phyloP scores from a whole-genome alignment of 2,797 vertebrate species.

The Gymnothorax javanicus region DNA sequence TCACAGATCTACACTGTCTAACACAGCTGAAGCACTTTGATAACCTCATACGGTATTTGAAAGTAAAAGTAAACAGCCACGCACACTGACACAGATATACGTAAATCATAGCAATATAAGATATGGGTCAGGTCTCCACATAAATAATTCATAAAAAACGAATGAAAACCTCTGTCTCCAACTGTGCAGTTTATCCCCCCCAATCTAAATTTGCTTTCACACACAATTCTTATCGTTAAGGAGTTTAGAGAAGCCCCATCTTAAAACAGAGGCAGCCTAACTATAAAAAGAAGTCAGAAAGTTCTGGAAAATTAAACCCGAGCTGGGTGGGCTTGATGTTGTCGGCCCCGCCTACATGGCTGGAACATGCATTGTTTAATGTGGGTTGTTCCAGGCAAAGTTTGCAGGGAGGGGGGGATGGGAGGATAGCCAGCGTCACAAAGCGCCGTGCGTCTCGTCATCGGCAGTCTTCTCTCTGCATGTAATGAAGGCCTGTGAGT shows the following conservation, averaged over 20 bases:
- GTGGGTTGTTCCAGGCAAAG: conserved; percentile 20
- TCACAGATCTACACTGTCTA: background rate
- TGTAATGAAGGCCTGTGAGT: background rate
- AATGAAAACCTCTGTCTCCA: background rate
- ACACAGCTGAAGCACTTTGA: background rate
- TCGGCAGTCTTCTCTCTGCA: conserved; percentile 8
- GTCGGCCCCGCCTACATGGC: background rate
- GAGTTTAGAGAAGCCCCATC: background rate
- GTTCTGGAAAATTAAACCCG: background rate
- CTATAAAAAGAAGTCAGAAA: background rate
- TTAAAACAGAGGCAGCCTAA: background rate
- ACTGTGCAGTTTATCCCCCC: background rate
- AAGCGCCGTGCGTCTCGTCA: conserved; percentile 11
- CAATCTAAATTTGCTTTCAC: background rate
- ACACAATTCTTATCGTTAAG: background rate
- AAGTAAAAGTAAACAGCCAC: background rate
- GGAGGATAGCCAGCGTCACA: conserved; percentile 17
- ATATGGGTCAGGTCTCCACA: background rate
- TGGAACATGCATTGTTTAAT: background rate
- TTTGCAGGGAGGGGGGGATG: background rate
- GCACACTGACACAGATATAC: background rate
- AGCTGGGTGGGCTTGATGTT: background rate
- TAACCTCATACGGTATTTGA: background rate
- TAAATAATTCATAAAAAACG: background rate
- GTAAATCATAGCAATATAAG: background rate